These are phyloP conservation scores for Epizoanthus fatuus DNA, from an alignment of 92 coral and sea anemone genomes.

Conservation along the genomic window DNA sequence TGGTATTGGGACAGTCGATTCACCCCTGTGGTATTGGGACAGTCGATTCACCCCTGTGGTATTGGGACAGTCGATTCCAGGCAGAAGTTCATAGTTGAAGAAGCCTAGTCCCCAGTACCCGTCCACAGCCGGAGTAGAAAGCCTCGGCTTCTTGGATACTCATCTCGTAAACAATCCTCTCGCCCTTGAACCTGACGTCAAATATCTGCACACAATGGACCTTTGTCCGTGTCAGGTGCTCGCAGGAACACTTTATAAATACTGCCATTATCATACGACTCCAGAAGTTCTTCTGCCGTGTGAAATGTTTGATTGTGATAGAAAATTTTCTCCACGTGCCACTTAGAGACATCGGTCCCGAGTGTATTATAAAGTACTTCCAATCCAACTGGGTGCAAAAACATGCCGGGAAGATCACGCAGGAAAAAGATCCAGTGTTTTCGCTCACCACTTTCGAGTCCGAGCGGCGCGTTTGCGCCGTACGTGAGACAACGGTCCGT, in stretches of 20 bases:
- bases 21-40: too few relatives aligned
- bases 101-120: constrained; percentile 81
- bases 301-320: constrained; percentile 60
- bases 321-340: constrained; percentile 66
- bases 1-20: too few relatives aligned
- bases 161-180: constrained; percentile 84
- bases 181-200: constrained; percentile 79
- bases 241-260: constrained; percentile 35
- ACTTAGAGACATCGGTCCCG: constrained; percentile 65
- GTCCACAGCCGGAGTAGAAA: constrained; percentile 86
- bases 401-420: constrained; percentile 63
- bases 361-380: constrained; percentile 62
- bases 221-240: constrained; percentile 19
- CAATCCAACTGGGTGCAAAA: constrained; percentile 62
- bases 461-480: constrained; percentile 52
- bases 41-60: too few relatives aligned
- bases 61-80: constrained; percentile 86
- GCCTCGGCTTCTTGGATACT: constrained; percentile 91
- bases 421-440: constrained; percentile 68
- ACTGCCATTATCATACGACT: constrained; percentile 56
- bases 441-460: constrained; percentile 54
- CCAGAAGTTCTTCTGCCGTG: constrained; percentile 63
- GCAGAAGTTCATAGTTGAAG: constrained; percentile 80
- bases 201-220: constrained; percentile 65
- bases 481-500: constrained; percentile 68